Conservation (phyloP, 2,888 invertebrate species). For the Villa cingulata region DNA sequence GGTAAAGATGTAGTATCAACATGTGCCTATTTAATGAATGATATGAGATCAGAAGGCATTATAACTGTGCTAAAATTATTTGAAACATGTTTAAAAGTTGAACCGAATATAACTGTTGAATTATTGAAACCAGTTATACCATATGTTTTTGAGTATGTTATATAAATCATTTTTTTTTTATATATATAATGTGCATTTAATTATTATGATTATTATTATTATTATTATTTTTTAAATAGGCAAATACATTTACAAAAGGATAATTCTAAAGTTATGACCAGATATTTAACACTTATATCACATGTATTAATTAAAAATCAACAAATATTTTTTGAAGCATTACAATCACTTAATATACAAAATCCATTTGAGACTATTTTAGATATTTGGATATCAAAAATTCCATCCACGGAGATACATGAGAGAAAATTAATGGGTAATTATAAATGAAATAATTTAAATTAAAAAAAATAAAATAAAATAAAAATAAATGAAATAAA, state of each 20-base stretch:
- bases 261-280: conserved; percentile 58
- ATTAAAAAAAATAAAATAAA: neutral
- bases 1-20: conserved; percentile 56
- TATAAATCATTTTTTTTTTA: neutral
- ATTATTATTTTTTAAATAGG: conserved; percentile 29
- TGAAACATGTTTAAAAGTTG: conserved; percentile 61
- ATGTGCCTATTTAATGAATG: conserved; percentile 58
- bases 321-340: conserved; percentile 44
- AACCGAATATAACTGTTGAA: conserved; percentile 57
- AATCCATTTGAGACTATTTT: conserved; percentile 56
- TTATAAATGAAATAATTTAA: conserved; percentile 18
- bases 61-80: conserved; percentile 60
- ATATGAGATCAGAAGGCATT: conserved; percentile 61
- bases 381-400: conserved; percentile 65
- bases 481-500: neutral
- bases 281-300: conserved; percentile 64
- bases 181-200: no score
- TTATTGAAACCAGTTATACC: conserved; percentile 51
- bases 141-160: conserved; percentile 44
- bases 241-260: conserved; percentile 55
- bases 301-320: conserved; percentile 61
- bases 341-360: conserved; percentile 41
- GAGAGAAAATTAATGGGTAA: conserved; percentile 69
- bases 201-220: no score
- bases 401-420: conserved; percentile 65